phyloP scores from a whole-genome alignment of 2,888 invertebrate genomes.

The Cerceris rybyensis region DNA sequence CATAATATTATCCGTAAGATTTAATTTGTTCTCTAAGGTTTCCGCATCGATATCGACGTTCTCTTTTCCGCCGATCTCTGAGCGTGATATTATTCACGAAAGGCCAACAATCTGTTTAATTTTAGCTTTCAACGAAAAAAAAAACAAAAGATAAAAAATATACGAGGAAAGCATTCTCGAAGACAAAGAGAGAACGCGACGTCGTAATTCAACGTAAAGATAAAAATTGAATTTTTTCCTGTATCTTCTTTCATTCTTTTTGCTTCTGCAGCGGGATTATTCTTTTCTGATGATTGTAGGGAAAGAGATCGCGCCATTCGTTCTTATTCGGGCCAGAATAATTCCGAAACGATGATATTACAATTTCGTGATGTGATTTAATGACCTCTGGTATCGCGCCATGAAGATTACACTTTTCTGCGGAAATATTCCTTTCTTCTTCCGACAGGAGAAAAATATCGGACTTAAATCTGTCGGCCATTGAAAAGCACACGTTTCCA shows the following conservation, averaged over 20 bases:
- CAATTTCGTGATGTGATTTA: not conserved
- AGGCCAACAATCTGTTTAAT: not conserved
- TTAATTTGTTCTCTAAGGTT: constrained; percentile 36
- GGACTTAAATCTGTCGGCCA: too few species aligned
- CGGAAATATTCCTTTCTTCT: too few species aligned
- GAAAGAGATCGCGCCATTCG: too few species aligned
- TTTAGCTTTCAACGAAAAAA: not conserved
- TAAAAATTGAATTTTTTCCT: not conserved
- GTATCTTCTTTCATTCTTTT: not conserved
- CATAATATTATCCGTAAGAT: constrained; percentile 13
- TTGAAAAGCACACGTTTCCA: too few species aligned
- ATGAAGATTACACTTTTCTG: too few species aligned
- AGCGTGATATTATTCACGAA: not conserved
- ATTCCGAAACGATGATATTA: not conserved
- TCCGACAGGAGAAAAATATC: too few species aligned
- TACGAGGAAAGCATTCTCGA: too few species aligned
- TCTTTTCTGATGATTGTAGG: too few species aligned
- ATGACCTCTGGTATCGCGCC: too few species aligned
- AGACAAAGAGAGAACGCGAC: too few species aligned
- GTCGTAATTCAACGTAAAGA: not conserved
- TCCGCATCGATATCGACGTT: not conserved
- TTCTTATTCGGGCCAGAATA: too few species aligned
- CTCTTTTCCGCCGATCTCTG: not conserved
- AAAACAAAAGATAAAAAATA: too few species aligned
- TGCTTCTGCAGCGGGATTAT: not conserved